Evolutionary conservation across 2,113 vertebrate genomes (phyloP), one percentile per base, ranked within the genome.

Genomic region (Notiomystis cincta): DNA sequence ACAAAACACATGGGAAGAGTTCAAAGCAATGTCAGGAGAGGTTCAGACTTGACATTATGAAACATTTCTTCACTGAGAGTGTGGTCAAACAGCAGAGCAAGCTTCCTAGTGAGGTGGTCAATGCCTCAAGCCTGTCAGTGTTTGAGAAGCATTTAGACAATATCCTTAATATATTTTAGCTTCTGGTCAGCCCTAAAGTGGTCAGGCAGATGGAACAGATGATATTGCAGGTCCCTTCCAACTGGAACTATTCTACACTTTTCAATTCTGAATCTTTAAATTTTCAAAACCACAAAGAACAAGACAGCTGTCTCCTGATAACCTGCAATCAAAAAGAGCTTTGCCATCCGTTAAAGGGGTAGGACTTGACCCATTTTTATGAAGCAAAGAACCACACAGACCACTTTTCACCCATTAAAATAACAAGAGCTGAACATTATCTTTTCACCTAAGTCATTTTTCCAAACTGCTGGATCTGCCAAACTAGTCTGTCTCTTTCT

Each of bases 41-140:
- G 22, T 51, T 58, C 37, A 81, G 27, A 28, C 33, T 44, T 44
- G 37, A n/a, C 20, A 30, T n/a, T 44, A 51, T 35, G 37, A 73
- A 38, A 25, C 9, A 30, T 45, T 73, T 44, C 27, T 51, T 66
- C 28, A 51, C 28, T 24, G 33, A 73, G 22, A 45, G 13, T 2
- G 8, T 38, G 51, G 44, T 28, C 27, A 73, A 57, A 51, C 12
- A 45, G 6, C 4, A 6, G 19, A 73, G 24, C 7, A 24, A 28
- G 27, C 28, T 81, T 51, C 23, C 44, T 16, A 51, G 15, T 0
- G 0, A 65, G 8, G 5, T 38, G 12, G 22, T 38, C 8, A 51
- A 24, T 58, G 19, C 19, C 37, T 44, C 28, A 51, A 51, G 19
- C 3, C 23, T 51, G 13, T 20, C 24, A 73, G 19, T 31, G 27